Evolutionary conservation across 2,113 vertebrate species (phyloP).

Genomic region (Chunga burmeisteri): DNA sequence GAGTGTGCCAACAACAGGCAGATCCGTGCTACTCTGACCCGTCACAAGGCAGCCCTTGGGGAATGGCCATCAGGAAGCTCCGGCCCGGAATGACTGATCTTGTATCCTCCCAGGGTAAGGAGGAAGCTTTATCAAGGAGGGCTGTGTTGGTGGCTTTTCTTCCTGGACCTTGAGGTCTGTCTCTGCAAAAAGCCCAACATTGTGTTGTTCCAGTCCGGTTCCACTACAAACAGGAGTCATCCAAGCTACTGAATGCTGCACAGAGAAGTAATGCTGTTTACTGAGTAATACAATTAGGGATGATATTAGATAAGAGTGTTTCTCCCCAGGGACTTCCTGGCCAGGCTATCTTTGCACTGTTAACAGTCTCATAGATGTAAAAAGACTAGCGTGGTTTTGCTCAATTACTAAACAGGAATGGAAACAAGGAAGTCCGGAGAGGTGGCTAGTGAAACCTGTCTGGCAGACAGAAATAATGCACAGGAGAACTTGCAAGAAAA

Average conservation of each 20-base stretch:
- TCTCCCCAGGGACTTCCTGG: background rate
- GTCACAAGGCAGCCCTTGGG: fast-evolving
- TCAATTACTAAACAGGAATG: background rate
- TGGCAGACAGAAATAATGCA: background rate
- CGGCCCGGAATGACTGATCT: background rate
- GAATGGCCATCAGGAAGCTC: background rate
- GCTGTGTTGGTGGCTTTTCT: background rate
- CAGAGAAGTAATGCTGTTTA: background rate
- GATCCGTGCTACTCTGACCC: background rate
- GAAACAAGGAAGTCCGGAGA: background rate
- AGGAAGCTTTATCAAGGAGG: background rate
- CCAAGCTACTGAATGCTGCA: background rate
- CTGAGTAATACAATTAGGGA: background rate
- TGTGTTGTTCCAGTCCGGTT: background rate
- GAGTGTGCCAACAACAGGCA: background rate
- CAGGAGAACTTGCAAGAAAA: background rate
- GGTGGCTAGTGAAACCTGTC: background rate
- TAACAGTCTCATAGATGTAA: background rate
- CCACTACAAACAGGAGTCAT: background rate
- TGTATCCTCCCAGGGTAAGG: background rate
- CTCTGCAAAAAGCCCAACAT: background rate
- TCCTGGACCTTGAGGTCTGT: background rate
- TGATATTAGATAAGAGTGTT: background rate
- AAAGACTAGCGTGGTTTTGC: background rate
- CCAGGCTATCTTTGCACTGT: background rate